Percentiles rank a stretch among this genome's conserved stretches.
Evolutionary conservation across 2,888 invertebrate species (phyloP).

Genomic region (Drosophila anomelani): DNA sequence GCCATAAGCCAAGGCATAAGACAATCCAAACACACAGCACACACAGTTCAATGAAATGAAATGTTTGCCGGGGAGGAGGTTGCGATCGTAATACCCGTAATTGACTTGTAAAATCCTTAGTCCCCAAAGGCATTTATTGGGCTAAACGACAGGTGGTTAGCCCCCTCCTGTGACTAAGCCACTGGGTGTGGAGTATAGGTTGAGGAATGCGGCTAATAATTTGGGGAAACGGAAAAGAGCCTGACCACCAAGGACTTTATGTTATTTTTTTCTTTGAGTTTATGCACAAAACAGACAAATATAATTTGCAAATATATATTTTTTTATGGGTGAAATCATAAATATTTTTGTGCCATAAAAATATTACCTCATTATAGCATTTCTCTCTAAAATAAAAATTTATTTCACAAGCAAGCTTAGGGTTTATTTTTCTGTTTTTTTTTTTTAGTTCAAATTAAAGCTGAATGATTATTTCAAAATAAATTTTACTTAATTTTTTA

Average conservation of each 20-base stretch:
- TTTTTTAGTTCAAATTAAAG: not conserved
- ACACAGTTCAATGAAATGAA: conserved; percentile 74
- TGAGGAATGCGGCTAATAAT: conserved; percentile 1
- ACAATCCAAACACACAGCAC: conserved; percentile 47
- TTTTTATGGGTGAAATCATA: not conserved
- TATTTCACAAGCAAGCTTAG: not conserved
- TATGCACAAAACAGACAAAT: not conserved
- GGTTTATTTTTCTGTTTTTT: not conserved
- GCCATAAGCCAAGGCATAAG: conserved; percentile 46
- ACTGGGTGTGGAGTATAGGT: not conserved
- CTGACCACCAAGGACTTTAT: not conserved
- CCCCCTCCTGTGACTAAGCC: not conserved
- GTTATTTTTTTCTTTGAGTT: not conserved
- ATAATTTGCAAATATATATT: not conserved
- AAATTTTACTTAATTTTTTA: too few species aligned
- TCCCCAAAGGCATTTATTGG: conserved; percentile 39
- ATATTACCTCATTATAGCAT: not conserved
- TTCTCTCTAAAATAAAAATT: too few species aligned
- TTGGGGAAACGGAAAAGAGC: conserved; percentile 1
- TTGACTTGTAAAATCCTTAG: conserved; percentile 47
- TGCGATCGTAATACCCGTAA: conserved; percentile 39
- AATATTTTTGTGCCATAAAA: not conserved
- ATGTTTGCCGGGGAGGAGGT: conserved; percentile 36
- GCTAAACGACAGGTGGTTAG: conserved; percentile 29
- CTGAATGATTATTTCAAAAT: not conserved